phyloP scores from a whole-genome alignment of 1,140 invertebrate genomes.

The Hylaeus volcanicus region DNA sequence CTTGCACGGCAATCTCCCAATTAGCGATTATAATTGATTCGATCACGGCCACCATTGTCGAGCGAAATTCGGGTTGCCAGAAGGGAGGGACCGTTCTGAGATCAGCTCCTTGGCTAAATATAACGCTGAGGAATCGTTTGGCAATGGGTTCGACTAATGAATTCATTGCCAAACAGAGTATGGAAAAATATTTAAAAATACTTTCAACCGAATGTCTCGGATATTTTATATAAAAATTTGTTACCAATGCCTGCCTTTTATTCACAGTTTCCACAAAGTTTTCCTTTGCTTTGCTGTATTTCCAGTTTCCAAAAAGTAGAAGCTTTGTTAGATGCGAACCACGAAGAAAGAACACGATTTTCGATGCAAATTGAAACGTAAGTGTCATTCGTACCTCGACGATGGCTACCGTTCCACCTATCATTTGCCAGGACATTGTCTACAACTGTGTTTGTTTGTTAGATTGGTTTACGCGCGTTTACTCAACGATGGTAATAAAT shows the following conservation, averaged over 20 bases:
- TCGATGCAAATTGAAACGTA: too few relatives aligned
- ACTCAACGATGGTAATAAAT: not conserved
- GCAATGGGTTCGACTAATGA: not conserved
- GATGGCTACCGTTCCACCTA: too few relatives aligned
- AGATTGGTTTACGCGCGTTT: not conserved
- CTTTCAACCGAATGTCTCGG: too few relatives aligned
- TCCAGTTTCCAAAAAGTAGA: not conserved
- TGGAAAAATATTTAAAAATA: too few relatives aligned
- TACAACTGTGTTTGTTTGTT: not conserved
- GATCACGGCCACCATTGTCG: not conserved
- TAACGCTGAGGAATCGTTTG: not conserved
- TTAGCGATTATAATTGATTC: slow-evolving; percentile 20
- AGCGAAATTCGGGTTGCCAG: not conserved
- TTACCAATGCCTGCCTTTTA: too few relatives aligned
- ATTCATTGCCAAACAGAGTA: not conserved
- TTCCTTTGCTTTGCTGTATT: not conserved
- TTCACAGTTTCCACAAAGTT: not conserved
- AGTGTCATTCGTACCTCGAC: too few relatives aligned
- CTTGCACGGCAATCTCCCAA: not conserved
- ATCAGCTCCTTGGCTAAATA: not conserved
- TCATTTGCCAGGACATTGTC: not conserved
- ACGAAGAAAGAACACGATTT: too few relatives aligned
- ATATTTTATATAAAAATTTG: too few relatives aligned
- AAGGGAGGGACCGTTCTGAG: not conserved
- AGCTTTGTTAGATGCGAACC: too few relatives aligned